Base-by-base conservation (phyloP, 2,888 invertebrate genomes). In the Lochmaea capreae region DNA sequence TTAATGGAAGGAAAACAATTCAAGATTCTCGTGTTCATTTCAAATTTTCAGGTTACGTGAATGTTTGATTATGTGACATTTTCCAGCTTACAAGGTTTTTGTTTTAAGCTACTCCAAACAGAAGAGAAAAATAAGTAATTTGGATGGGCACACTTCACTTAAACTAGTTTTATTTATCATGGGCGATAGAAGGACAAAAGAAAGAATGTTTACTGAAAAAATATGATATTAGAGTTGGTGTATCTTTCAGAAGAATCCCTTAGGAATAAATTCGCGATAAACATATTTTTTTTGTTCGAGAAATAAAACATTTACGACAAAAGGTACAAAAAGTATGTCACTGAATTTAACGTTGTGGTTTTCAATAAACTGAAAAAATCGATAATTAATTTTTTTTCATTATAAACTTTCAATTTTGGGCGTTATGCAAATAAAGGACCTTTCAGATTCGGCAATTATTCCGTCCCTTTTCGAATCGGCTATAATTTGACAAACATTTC, bases 391-490 rank as follows among this genome's bases (percentile, higher is more conserved):
- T 52, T 62, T 61, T 62, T 52, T 62, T 39, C 52, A 61, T 33
- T 46, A 61, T 61, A 61, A 61, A 39, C 61, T 42, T 59, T 16
- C 9, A 39, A 62, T n/a, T 42, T 69, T 49, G 39, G 33, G 26
- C 33, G 22, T 67, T 72, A 76, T 76, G 76, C 68, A 76, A 76
- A 76, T 76, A 42, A 65, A 62, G 66, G 43, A 18, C 69, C 54
- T 66, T 73, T 66, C 68, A 77, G 71, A 74, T 74, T 26, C 39
- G 72, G 66, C 68, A 69, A 62, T 69, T 69, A 69, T 61, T 69
- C 62, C 49, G 62, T 16, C 26, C 46, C 33, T 22, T 46, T 69
- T 52, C 52, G 61, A 68, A 68, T 68, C 68, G 68, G 62, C 42
- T 61, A 52, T 68, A 68, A 68, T 68, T 68, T 62, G 33, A 16